Evolutionary conservation across 2,888 invertebrate species (phyloP), one percentile per base, ranked within the genome.

Genomic region (Chloroclysta siterata): DNA sequence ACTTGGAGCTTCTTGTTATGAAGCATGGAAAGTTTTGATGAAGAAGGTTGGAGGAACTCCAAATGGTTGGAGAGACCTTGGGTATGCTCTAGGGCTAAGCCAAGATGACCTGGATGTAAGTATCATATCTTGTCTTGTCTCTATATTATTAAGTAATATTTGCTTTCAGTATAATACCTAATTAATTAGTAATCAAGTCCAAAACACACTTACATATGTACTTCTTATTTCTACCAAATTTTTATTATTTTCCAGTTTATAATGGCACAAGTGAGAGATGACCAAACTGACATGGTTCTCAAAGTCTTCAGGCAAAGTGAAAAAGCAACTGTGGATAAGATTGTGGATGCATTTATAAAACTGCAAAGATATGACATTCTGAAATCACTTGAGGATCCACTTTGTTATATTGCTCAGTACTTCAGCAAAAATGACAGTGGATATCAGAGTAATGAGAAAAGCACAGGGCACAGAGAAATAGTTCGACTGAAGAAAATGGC

Each of bases 301-400:
- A 88, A 93, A 79, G 86, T 94, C 6, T 94, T 89, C 71, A 88
- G 88, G 66, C 94, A 94, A 82, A 87, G 86, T 72, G 85, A 89
- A 28, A 90, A 89, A 61, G 93, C 94, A 47, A 94, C 94, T 29
- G 74, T 94, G 56, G 94, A 94, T 68, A 94, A 93, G 79, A 87
- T 94, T 72, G 63, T 94, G 15, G 83, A 87, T 72, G 90, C 90
- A 44, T 87, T 94, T 61, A 78, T 89, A 14, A 88, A 88, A 78
- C 83, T 94, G 71, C 82, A 93, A 58, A 86, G 94, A 63, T 90
- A 91, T 72, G 94, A 94, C 70, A 87, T 94, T 54, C 80, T 94
- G 15, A 93, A 93, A 74, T 82, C 89, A 46, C 80, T 94, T 69
- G 89, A 92, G 68, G 85, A 87, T 36, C 87, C 87, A 14, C 76